Conservation (phyloP, 2,113 vertebrate genomes). For the Hippolais icterina region DNA sequence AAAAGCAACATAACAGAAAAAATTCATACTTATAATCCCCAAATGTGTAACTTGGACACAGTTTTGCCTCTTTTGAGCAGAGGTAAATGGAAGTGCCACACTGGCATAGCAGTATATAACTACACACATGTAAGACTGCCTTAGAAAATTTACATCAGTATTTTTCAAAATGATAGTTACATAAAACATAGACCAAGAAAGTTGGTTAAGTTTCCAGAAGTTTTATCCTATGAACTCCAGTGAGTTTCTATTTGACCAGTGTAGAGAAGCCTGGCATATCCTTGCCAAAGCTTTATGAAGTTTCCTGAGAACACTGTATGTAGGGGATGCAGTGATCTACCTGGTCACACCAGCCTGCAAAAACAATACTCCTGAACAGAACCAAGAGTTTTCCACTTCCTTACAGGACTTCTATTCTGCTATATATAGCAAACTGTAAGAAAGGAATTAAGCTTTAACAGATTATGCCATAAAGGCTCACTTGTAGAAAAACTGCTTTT, state of each 20-base stretch:
- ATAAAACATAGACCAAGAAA: neutral
- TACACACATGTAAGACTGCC: fast-evolving
- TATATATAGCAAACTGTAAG: neutral
- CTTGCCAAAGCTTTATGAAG: neutral
- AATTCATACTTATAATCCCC: fast-evolving
- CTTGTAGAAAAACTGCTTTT: neutral
- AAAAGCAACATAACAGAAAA: neutral
- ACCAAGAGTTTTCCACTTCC: neutral
- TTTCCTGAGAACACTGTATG: neutral
- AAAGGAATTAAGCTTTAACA: neutral
- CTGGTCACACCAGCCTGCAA: neutral
- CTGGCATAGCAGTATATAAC: neutral
- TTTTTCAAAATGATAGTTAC: neutral
- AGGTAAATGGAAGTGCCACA: neutral
- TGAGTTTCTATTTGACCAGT: neutral
- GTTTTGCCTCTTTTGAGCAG: neutral
- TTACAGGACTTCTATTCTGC: neutral
- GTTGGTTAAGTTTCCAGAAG: neutral
- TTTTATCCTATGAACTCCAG: neutral
- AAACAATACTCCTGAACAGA: neutral
- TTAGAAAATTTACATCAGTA: neutral
- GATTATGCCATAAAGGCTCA: neutral
- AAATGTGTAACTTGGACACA: neutral
- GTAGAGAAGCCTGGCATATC: neutral
- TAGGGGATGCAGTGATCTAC: neutral